Percentiles rank a stretch among this genome's conserved stretches.
These are phyloP conservation scores for Halyomorpha halys DNA, from an alignment of 1,140 invertebrate genomes.

Conservation along the genomic window DNA sequence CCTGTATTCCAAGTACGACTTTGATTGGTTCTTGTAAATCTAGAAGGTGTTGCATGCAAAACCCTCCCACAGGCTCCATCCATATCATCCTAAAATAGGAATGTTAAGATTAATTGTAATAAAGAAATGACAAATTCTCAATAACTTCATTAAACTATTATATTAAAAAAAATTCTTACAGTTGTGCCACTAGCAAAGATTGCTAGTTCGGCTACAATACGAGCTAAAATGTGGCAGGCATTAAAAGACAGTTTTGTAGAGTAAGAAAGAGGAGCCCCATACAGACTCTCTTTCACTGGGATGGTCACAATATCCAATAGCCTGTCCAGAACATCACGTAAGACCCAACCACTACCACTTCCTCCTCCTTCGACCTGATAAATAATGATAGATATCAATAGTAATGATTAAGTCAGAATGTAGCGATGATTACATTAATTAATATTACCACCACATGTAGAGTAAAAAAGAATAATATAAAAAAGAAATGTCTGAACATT, in stretches of 20 bases:
- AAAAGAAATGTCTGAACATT: no score
- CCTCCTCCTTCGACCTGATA: constrained; percentile 42
- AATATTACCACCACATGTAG: background rate
- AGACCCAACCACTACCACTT: constrained; percentile 47
- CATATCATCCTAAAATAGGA: constrained; percentile 47
- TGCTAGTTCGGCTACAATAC: constrained; percentile 80
- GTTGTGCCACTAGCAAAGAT: constrained; percentile 59
- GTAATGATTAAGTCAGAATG: background rate
- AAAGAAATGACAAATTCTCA: constrained; percentile 24
- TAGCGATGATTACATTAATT: background rate
- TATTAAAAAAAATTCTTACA: constrained; percentile 36
- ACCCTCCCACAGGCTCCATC: constrained; percentile 52
- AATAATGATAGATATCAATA: constrained; percentile 6
- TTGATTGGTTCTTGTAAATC: constrained; percentile 81
- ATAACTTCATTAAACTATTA: no score
- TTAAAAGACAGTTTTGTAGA: constrained; percentile 59
- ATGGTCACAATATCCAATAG: constrained; percentile 69
- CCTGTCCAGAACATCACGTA: constrained; percentile 73
- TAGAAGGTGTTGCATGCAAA: constrained; percentile 72
- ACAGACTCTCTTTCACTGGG: constrained; percentile 59
- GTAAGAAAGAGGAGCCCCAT: constrained; percentile 45
- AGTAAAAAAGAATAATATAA: no score
- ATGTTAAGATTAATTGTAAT: constrained; percentile 13
- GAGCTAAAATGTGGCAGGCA: constrained; percentile 73
- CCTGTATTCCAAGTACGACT: constrained; percentile 92